Percentiles rank a stretch among this genome's conserved stretches.
Conservation (phyloP, 2,113 vertebrate genomes). For the Delphinapterus leucas region DNA sequence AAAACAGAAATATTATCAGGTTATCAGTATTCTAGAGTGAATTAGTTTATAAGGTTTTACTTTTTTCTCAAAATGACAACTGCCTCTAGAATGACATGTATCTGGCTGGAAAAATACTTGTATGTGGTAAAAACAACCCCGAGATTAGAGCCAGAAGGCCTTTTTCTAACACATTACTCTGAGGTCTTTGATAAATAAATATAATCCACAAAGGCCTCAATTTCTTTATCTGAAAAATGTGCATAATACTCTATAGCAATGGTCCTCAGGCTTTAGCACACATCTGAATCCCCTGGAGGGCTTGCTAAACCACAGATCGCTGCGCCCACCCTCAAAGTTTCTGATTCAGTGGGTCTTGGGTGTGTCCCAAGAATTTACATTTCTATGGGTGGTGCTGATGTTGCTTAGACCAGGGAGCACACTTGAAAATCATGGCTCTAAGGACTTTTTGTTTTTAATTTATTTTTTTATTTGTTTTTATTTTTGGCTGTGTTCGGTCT, state of each 20-base stretch:
- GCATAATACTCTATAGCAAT: neutral
- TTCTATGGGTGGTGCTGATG: neutral
- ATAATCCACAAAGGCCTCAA: neutral
- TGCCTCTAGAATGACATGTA: neutral
- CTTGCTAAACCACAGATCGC: neutral
- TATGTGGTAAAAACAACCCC: neutral
- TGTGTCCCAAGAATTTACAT: neutral
- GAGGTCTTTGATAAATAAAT: neutral
- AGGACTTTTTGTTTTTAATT: neutral
- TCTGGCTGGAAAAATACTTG: neutral
- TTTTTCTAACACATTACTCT: neutral
- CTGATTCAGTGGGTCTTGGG: neutral
- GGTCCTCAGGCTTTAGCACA: neutral
- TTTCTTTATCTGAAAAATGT: neutral
- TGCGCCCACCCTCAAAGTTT: neutral
- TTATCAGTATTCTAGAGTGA: neutral
- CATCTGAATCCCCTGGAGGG: neutral
- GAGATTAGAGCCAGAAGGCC: neutral
- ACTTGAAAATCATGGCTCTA: neutral
- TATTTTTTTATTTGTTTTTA: too few species aligned
- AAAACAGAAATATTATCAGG: neutral
- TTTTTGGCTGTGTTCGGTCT: too few species aligned
- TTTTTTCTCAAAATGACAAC: neutral
- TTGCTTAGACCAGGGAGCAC: neutral
- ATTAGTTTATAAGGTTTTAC: neutral